Base-by-base conservation (phyloP, 2,797 vertebrate genomes). In the Rhynchonycteris naso region DNA sequence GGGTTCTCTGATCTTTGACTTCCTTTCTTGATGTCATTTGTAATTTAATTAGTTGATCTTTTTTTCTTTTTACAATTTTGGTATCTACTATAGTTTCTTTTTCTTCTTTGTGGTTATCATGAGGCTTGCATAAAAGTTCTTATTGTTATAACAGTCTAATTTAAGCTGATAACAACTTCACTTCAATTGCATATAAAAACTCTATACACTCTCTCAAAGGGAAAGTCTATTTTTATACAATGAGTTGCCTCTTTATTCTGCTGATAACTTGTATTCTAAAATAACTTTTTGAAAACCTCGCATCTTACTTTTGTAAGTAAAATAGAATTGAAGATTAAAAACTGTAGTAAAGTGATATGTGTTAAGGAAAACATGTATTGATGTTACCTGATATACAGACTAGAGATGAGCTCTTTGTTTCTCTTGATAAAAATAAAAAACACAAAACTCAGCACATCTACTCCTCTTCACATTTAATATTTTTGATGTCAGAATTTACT, bases 181-280 rank as follows among this genome's bases (percentile, higher is more conserved):
- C 21, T 82, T 66, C 47, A 68, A 26, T 52, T 8, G n/a, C 22
- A 12, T 54, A 68, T n/a, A 68, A 80, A 81, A 61, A 11, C 38
- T 47, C 3, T 81, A 35, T 3, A 71, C 43, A 33, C 35, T 69
- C 22, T 93, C n/a, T 58, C 12, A 65, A 9, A 59, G 18, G 74
- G 18, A 79, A 85, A 95, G 76, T 65, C 33, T 7, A 61, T 88
- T 90, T 90, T 88, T 81, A 80, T 76, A 1, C 15, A 85, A 24
- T 47, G 21, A 9, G 30, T 47, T 81, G 16, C 5, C 21, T 88
- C 35, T 95, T 82, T 93, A 69, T 56, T 86, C 5, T 80, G 35
- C 22, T 87, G 88, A 59, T 84, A 74, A 78, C 19, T 76, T 91
- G 47, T 65, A 50, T 86, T 87, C 38, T 85, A 75, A 76, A 86